Evolutionary conservation across 2,888 invertebrate genomes (phyloP), one percentile per base, ranked within the genome.

Genomic region (Platerodrilus igneus): DNA sequence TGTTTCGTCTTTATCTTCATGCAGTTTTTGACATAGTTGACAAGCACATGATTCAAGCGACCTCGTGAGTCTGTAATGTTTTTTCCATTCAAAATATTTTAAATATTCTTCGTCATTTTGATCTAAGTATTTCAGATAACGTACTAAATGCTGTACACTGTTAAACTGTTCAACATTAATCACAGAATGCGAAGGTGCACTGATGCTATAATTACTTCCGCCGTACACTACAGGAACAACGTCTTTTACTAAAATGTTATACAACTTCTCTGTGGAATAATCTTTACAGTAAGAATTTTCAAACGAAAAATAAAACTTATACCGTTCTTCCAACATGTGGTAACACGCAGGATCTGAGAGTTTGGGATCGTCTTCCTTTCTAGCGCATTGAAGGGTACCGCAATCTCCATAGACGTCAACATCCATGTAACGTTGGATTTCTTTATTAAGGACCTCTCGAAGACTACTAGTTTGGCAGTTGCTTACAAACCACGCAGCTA

Each of bases 221-320:
- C 83, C 82, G 68, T 77, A 78, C 3, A 81, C 82, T 26, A 83
- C 73, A 0, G 83, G 83, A 3, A 83, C 68, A 6, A 79, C 71
- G 57, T 78, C 71, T 62, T 77, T 74, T 37, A 77, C 70, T 48
- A 72, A 68, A 1, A 68, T 69, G 49, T 70, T 66, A 58, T 77
- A 74, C 47, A 84, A 75, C 52, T 77, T 72, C 58, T 80, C 79
- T 2, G 79, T 78, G 29, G 79, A 76, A 59, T 80, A 80, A 58
- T 80, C 79, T 35, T 70, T 59, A 50, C 83, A 78, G 42, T 82
- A 68, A 7, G 83, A 81, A 61, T 85, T 84, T 63, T 86, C 85
- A 55, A 86, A 77, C 1, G 77, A 74, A 25, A 85, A 62, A 54
- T 84, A 84, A 59, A 85, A 86, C 57, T 77, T 83, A 60, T 85